Base-by-base conservation (phyloP, 2,888 invertebrate genomes). In the Electrophaes corylata region DNA sequence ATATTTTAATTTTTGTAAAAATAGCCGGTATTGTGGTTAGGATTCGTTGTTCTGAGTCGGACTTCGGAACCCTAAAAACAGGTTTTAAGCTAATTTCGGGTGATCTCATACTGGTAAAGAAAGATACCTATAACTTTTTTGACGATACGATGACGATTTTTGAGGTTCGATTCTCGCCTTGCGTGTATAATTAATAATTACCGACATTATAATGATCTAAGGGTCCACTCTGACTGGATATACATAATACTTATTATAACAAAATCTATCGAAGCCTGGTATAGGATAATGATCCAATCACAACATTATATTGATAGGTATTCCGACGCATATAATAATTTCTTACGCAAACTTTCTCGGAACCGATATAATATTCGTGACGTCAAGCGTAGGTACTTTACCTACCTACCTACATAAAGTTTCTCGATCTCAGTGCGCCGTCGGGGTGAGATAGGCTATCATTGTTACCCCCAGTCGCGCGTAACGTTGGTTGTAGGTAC, bases 361-460 rank as follows among this genome's bases (percentile, higher is more conserved):
- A 3, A 23, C 23, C 1, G 23, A 23, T 10, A 10, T 10, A 8
- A 29, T 29, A 2, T 29, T 29, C 2, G 26, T 29, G 26, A 29
- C 26, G 26, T 29, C 26, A 29, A 20, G 20, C 20, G 62, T 29
- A 56, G 48, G 64, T 68, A 65, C 35, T 31, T 11, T 31, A 31
- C 16, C 10, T 37, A 37, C 37, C 14, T 40, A 72, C 67, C 66
- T 69, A 60, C 16, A 11, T 19, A 49, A 19, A 29, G 26, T 29
- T 29, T 29, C 26, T 29, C 26, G 26, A 29, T 29, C 26, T 29
- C 26, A 10, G 2, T 10, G 8, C 26, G 26, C 10, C 10, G 5
- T 57, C 48, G 49, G 48, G 64, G 51, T 56, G 57, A 10, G 26
- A 52, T 14, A 47, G 60, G 62, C 23, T 62, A 66, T 66, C 66